Evolutionary conservation across 2,888 invertebrate genomes (phyloP), one percentile per base, ranked within the genome.

Genomic region (Emmelina monodactyla): DNA sequence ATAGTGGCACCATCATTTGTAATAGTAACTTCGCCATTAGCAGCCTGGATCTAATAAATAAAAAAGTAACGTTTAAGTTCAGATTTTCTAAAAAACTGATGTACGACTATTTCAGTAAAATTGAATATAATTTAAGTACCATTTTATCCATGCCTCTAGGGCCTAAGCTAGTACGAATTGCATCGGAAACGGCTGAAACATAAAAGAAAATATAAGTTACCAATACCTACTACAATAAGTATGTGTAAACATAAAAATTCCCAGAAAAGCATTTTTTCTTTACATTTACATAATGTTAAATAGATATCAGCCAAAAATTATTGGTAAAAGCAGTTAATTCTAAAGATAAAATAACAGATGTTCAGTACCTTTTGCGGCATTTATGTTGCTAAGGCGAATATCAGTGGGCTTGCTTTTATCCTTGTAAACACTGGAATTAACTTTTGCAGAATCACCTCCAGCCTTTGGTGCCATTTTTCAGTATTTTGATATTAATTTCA

Each of bases 1-100:
- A 99, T 99, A 22, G 99, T 99, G 22, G 99, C 99, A 37, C 99
- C 99, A 83, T 99, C 99, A 78, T 99, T 99, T 35, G 99, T 99
- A 43, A 99, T 99, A 2, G 97, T 98, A 0, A 99, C 99, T 82
- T 98, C 98, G 5, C 98, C 98, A 79, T 94, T 97, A 22, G 88
- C 88, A 22, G 94, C 84, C 83, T 99, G 98, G 55, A 99, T 99
- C 92, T 93, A 13, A 29, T 55, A 41, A 72, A 43, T 59, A 44
- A 28, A 19, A 19, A 19, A 6, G 9, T 19, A 19, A 19, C 5
- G 19, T 19, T 19, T 19, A 19, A 19, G 9, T 19, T 19, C 9
- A 19, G 5, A 19, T 19, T 19, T n/a, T n/a, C n/a, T n/a, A n/a
- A n/a, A n/a, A n/a, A n/a, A n/a, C n/a, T n/a, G n/a, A n/a, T n/a